Percentiles rank a stretch among this genome's conserved stretches.
phyloP scores from a whole-genome alignment of 2,113 vertebrate species.

The Pomatostomus ruficeps region DNA sequence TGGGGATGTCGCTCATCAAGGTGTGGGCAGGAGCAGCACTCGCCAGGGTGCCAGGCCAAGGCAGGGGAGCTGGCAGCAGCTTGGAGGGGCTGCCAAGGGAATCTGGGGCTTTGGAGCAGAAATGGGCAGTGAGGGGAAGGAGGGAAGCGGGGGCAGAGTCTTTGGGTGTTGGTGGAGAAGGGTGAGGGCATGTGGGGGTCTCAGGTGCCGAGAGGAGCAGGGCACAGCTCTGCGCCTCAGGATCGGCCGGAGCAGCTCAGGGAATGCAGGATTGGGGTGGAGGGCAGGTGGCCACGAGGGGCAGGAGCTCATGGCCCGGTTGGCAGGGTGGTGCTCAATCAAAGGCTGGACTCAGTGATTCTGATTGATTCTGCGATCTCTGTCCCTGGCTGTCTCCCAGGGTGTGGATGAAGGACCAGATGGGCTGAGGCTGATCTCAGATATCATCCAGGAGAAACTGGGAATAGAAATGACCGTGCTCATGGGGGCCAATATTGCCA shows the following conservation, averaged over 20 bases:
- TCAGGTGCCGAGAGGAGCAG: not conserved
- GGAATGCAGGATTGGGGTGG: not conserved
- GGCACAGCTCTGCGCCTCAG: not conserved
- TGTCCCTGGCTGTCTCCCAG: constrained; percentile 58
- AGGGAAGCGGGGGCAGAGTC: not conserved
- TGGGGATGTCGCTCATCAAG: constrained; percentile 97
- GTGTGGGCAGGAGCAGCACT: constrained; percentile 48
- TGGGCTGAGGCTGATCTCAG: constrained; percentile 93
- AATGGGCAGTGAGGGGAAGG: not conserved
- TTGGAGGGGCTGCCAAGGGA: not conserved
- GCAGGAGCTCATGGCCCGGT: not conserved
- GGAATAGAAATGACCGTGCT: constrained; percentile 88
- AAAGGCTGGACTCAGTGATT: not conserved
- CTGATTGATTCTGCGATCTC: not conserved
- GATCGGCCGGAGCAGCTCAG: not conserved
- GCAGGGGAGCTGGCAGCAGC: not conserved
- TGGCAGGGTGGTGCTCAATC: not conserved
- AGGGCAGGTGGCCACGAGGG: not conserved
- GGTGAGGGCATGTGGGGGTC: not conserved
- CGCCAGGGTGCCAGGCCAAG: fast-evolving
- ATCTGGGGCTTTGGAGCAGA: not conserved
- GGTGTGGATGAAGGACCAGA: constrained; percentile 90
- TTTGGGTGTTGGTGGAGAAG: not conserved
- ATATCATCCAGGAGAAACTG: constrained; percentile 85
- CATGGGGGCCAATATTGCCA: constrained; percentile 97